A percentile compares a stretch with the other conserved stretches of the same genome.
Conservation (phyloP, 2,797 vertebrate genomes). For the Cynodonichthys magdalenae region DNA sequence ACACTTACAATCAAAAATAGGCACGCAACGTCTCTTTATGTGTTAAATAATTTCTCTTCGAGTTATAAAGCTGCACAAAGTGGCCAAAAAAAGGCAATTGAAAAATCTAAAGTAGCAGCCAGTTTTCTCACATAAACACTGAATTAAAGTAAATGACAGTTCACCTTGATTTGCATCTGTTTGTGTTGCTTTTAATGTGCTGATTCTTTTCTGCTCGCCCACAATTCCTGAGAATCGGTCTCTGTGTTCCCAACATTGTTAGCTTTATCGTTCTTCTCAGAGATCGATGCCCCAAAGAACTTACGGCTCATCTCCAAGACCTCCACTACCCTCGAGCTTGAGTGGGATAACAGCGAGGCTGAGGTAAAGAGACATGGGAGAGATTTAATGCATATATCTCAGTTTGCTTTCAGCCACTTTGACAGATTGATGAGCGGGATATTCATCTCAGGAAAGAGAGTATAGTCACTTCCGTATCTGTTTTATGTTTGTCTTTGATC, state of each 20-base stretch:
- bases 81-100: not conserved
- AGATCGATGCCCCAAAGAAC: conserved; percentile 98
- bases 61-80: conserved; percentile 7
- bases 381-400: not conserved
- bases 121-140: conserved; percentile 1
- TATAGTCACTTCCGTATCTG: conserved; percentile 1
- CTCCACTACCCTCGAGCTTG: conserved; percentile 87
- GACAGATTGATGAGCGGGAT: not conserved
- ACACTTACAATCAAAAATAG: conserved; percentile 1
- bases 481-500: not conserved
- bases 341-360: conserved; percentile 98
- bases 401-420: conserved; percentile 11
- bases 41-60: not conserved
- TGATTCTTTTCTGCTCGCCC: conserved; percentile 52
- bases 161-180: conserved; percentile 11
- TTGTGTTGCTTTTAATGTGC: conserved; percentile 31
- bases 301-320: conserved; percentile 86
- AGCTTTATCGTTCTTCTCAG: conserved; percentile 84
- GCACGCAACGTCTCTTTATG: not conserved
- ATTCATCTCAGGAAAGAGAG: not conserved
- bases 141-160: not conserved
- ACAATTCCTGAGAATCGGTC: conserved; percentile 69
- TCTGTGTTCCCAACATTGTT: conserved; percentile 79
- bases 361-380: conserved; percentile 70
- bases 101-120: not conserved